Conservation (phyloP, 2,888 invertebrate genomes). For the Microctonus brassicae region DNA sequence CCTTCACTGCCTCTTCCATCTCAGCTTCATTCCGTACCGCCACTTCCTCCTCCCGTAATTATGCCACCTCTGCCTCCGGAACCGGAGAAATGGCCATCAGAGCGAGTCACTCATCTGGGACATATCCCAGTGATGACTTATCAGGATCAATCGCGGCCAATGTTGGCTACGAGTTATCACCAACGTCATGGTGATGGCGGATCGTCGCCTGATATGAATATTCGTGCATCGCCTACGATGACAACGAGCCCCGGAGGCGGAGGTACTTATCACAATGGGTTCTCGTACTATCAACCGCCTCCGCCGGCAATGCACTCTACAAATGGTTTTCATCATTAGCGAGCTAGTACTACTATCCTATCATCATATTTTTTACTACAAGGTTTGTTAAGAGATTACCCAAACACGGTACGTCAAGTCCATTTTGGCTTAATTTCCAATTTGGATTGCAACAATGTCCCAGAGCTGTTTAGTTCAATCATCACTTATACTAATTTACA, state of each 20-base stretch:
- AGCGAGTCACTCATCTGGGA: constrained; percentile 19
- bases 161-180: constrained; percentile 41
- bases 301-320: constrained; percentile 48
- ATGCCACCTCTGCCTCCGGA: constrained; percentile 26
- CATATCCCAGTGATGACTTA: constrained; percentile 39
- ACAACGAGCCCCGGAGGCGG: constrained; percentile 40
- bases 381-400: constrained; percentile 49
- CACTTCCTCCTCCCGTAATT: constrained; percentile 7
- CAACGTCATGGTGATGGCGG: constrained; percentile 38
- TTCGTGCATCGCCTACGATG: constrained; percentile 14
- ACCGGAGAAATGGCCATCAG: constrained; percentile 18
- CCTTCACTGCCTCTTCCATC: constrained; percentile 30
- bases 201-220: constrained; percentile 34
- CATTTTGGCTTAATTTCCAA: constrained; percentile 36
- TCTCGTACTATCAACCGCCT: constrained; percentile 49
- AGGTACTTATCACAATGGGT: constrained; percentile 46
- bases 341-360: constrained; percentile 43
- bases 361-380: constrained; percentile 38
- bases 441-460: not conserved
- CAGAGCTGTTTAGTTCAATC: not conserved
- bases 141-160: constrained; percentile 36
- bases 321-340: constrained; percentile 52
- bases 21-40: constrained; percentile 28
- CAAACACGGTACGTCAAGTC: constrained; percentile 44
- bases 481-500: not conserved